Evolutionary conservation across 2,797 vertebrate genomes (phyloP).

Genomic region (Tragelaphus eurycerus): DNA sequence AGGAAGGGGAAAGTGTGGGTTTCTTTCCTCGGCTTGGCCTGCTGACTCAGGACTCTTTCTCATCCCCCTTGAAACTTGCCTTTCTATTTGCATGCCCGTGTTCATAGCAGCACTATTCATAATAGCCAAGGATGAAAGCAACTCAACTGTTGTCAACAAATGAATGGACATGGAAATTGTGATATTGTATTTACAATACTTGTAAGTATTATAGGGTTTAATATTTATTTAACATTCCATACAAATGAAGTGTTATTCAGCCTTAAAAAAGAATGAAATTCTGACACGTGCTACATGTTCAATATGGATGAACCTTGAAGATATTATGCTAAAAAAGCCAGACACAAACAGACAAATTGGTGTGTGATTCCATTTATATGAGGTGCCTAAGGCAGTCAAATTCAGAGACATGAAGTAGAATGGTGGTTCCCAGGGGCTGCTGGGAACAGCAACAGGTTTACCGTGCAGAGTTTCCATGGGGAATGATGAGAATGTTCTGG

Average conservation of each 20-base stretch:
- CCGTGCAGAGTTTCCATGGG: background rate
- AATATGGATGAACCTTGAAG: background rate
- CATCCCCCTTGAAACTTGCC: background rate
- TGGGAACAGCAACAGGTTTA: background rate
- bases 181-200: background rate
- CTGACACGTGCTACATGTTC: background rate
- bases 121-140: background rate
- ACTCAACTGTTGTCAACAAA: background rate
- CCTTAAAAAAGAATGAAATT: background rate
- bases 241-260: background rate
- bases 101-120: background rate
- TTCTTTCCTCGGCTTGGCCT: background rate
- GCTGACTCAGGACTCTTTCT: background rate
- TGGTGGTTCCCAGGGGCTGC: background rate
- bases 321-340: background rate
- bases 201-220: background rate
- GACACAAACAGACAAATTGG: background rate
- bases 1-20: background rate
- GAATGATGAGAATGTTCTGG: background rate
- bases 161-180: background rate
- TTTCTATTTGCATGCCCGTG: background rate
- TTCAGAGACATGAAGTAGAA: background rate
- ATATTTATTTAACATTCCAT: background rate
- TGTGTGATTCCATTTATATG: background rate
- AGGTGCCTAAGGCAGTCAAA: background rate